Evolutionary conservation across 1,140 invertebrate species (phyloP).

Genomic region (Solenopsis fugax): DNA sequence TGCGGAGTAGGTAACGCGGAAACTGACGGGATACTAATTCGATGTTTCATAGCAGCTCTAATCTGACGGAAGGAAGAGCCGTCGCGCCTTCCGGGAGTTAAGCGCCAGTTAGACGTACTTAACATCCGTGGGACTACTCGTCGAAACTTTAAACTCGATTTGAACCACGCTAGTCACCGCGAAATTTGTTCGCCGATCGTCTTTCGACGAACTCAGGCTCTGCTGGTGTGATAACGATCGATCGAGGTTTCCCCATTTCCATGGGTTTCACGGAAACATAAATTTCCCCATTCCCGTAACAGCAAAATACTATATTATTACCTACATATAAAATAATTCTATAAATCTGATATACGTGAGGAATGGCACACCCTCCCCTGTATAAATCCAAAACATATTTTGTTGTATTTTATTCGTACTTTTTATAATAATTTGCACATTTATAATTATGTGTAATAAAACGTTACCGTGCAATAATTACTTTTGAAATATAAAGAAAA

Average conservation of each 20-base stretch:
- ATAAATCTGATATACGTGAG: background rate
- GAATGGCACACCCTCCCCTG: background rate
- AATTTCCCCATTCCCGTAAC: slow-evolving; percentile 9
- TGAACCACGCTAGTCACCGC: slow-evolving; percentile 59
- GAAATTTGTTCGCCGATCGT: slow-evolving; percentile 64
- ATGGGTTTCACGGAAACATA: slow-evolving; percentile 27
- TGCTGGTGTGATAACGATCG: slow-evolving; percentile 52
- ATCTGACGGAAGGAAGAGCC: slow-evolving; percentile 77
- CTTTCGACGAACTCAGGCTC: slow-evolving; percentile 57
- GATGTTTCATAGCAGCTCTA: slow-evolving; percentile 74
- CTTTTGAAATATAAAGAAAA: slow-evolving; percentile 40
- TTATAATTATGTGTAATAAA: slow-evolving; percentile 28
- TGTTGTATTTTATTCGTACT: background rate
- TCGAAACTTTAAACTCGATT: slow-evolving; percentile 78
- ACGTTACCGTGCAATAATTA: slow-evolving; percentile 41
- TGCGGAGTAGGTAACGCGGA: slow-evolving; percentile 63
- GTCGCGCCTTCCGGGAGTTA: slow-evolving; percentile 76
- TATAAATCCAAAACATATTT: background rate
- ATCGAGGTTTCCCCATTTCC: slow-evolving; percentile 48
- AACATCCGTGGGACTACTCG: slow-evolving; percentile 75
- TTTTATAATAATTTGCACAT: slow-evolving; percentile 25
- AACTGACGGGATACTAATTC: slow-evolving; percentile 74
- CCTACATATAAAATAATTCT: slow-evolving; percentile 6
- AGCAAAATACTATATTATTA: background rate
- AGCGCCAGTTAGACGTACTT: slow-evolving; percentile 76